Base-by-base conservation (phyloP, 2,113 vertebrate genomes). In the Chamaea fasciata region DNA sequence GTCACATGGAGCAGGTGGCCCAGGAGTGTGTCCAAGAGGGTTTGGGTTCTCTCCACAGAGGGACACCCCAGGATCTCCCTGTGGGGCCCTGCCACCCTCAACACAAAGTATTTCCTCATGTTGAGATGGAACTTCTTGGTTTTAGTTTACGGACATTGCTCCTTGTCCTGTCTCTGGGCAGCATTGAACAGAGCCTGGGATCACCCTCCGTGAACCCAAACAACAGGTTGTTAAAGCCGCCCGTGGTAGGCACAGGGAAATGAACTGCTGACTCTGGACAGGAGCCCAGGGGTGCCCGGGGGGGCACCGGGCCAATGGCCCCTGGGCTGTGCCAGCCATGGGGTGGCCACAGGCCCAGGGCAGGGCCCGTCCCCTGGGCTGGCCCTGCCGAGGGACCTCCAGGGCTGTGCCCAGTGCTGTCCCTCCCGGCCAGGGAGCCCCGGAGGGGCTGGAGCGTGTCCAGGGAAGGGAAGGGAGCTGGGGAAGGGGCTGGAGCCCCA, bases 11-110 rank as follows among this genome's bases (percentile, higher is more conserved):
- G 59, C 35, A 37, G 42, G 17, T 31, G 41, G 8, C 42, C 50
- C 1, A 0, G 59, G 37, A 44, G 23, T 2, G 2, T 28, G 8
- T 28, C 7, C 68, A 11, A 44, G 44, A 19, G 27, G 4, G 8
- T 33, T 44, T 57, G 33, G 50, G 8, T 16, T 65, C 18, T 44
- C 15, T 23, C 59, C 59, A 16, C 0, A 35, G 30, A 50, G 31
- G 37, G 37, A 33, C 6, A 37, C 14, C 37, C 37, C 37, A 42
- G 18, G 18, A 22, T 12, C 6, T 44, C 15, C 44, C 44, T 16
- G 8, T 1, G 1, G 59, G 50, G 27, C 18, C 35, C 15, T 57
- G 37, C 27, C 42, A 44, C 11, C 21, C 35, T 44, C 18, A 27
- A 2, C 15, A 49, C 6, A 16, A 37, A 13, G 4, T 6, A 50